Conservation (phyloP, 2,797 vertebrate species). For the Brachyrhaphis roseni region DNA sequence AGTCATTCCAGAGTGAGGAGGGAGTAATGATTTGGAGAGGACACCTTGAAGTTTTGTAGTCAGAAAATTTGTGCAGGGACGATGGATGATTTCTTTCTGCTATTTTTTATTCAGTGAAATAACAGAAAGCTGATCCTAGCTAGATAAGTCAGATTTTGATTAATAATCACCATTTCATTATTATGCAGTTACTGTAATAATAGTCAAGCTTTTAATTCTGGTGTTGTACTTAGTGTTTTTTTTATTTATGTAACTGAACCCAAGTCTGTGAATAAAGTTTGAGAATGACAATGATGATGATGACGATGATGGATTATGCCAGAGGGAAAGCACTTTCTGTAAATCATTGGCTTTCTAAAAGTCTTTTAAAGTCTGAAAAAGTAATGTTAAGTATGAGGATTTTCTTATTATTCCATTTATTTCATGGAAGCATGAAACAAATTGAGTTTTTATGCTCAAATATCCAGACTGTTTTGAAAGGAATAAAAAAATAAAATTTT, state of each 20-base stretch:
- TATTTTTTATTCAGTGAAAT: conserved; percentile 19
- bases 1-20: conserved; percentile 48
- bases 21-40: conserved; percentile 70
- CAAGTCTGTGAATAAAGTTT: not conserved
- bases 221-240: not conserved
- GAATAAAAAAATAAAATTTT: not conserved
- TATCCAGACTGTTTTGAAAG: not conserved
- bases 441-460: not conserved
- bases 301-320: not conserved
- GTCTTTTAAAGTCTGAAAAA: not conserved
- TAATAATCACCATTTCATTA: not conserved
- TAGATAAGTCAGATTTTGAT: not conserved
- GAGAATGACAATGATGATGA: not conserved
- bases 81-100: conserved; percentile 23
- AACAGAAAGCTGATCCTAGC: conserved; percentile 9
- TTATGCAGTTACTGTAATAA: not conserved
- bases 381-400: not conserved
- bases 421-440: not conserved
- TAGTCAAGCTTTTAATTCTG: not conserved
- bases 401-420: not conserved
- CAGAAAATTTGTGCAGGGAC: conserved; percentile 38
- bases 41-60: conserved; percentile 69
- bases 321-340: not conserved
- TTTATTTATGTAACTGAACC: not conserved
- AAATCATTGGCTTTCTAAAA: not conserved